A percentile compares a stretch with the other conserved stretches of the same genome.
Evolutionary conservation across 2,113 vertebrate genomes (phyloP).

Genomic region (Hippocampus zosterae): DNA sequence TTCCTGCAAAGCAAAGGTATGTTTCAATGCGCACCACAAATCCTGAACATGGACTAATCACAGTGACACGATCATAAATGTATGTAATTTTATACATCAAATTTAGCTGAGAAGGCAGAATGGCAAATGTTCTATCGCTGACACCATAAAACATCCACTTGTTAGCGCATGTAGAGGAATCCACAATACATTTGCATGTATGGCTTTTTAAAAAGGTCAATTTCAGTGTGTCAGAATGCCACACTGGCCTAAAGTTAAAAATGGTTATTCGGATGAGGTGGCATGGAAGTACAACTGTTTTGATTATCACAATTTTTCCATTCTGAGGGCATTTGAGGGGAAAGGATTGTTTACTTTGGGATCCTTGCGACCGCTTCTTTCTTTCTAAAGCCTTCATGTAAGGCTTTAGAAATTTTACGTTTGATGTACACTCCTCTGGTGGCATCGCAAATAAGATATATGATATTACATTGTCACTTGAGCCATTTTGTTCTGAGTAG

Average conservation of each 20-base stretch:
- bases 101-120: neutral
- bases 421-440: too few species aligned
- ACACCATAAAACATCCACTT: conserved; percentile 11
- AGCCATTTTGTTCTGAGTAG: neutral
- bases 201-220: conserved; percentile 21
- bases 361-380: conserved; percentile 37
- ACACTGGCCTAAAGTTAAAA: neutral
- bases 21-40: neutral
- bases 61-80: neutral
- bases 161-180: neutral
- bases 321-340: conserved; percentile 50
- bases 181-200: conserved; percentile 15
- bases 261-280: neutral
- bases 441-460: too few species aligned
- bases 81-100: neutral
- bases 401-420: conserved; percentile 13
- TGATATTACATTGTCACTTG: neutral
- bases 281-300: conserved; percentile 37
- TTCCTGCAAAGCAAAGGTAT: conserved; percentile 44
- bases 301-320: conserved; percentile 34
- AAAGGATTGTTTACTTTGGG: conserved; percentile 50
- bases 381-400: conserved; percentile 24
- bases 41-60: neutral
- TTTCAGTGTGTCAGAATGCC: neutral
- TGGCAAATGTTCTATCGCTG: neutral